These are phyloP conservation scores for Stenolophus ochropezus DNA, from an alignment of 2,888 invertebrate species.

Conservation along the genomic window DNA sequence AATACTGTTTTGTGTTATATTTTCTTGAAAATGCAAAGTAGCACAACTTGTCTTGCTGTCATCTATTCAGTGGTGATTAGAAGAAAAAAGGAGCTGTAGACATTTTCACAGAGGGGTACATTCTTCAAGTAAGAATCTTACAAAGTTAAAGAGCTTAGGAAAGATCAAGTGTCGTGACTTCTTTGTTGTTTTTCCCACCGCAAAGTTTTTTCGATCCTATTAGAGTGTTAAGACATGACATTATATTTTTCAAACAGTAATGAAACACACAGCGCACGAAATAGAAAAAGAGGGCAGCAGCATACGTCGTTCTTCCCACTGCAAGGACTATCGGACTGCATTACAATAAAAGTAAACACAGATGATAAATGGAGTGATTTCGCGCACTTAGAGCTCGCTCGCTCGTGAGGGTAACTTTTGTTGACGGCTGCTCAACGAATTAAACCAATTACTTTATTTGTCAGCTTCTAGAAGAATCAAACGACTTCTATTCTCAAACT, in stretches of 20 bases:
- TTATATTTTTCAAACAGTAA: constrained; percentile 38
- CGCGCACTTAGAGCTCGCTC: background rate
- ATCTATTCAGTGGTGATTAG: background rate
- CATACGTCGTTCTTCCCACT: constrained; percentile 22
- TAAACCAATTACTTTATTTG: constrained; percentile 31
- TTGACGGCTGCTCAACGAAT: background rate
- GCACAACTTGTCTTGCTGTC: background rate
- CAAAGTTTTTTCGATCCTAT: constrained; percentile 43
- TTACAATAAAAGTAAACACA: constrained; percentile 47
- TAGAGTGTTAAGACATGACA: constrained; percentile 28
- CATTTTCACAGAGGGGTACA: constrained; percentile 13
- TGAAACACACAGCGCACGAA: constrained; percentile 24
- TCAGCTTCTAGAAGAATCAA: background rate
- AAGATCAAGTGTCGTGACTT: constrained; percentile 38
- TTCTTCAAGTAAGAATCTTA: constrained; percentile 24
- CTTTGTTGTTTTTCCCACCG: constrained; percentile 20
- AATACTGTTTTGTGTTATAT: too few relatives aligned
- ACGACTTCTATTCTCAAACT: background rate
- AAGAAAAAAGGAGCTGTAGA: background rate
- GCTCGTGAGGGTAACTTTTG: background rate
- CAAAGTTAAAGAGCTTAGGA: constrained; percentile 30
- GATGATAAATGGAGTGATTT: constrained; percentile 47
- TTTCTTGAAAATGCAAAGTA: background rate
- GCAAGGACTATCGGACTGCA: constrained; percentile 20
- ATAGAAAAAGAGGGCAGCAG: constrained; percentile 14